Evolutionary conservation across 1,140 invertebrate species (phyloP), one percentile per base, ranked within the genome.

Genomic region (Neuroterus valhalla): DNA sequence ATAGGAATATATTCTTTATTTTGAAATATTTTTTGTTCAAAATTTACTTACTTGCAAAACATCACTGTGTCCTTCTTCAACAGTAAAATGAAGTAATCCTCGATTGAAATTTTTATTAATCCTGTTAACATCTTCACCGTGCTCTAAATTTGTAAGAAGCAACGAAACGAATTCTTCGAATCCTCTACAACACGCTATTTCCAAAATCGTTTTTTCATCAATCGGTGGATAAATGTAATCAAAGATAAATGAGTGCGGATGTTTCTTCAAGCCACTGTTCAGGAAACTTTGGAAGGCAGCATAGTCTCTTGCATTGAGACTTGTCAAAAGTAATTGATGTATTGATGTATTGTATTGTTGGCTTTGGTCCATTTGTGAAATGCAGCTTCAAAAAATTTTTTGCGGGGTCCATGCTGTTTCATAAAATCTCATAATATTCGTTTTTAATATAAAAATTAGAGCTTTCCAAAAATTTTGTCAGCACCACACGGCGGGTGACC

Each of bases 31-130:
- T 38, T 1, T 38, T 8, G 10, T 38, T 38, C 31, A 8, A 1
- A 38, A 38, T 38, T 1, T 38, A 8, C 31, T 10, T 8, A 85
- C 80, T 26, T 83, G 77, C 4, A 96, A 72, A 10, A 92, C 92
- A 5, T 90, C 84, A 2, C 87, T 82, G 81, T 94, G 91, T 43
- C 91, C 90, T 1, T 87, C 90, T 81, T 94, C 91, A 1, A 91
- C 90, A 1, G 93, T 93, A 72, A 93, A 94, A 86, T 94, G 94
- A 46, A 96, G 89, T 0, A 94, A 93, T 2, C 91, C 91, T 76
- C 92, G 92, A 43, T 92, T 91, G 3, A 92, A 89, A 1, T 91
- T 91, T 79, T 91, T 91, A 84, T 93, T 93, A 6, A 93, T 85
- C 81, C 86, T 91, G 81, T 95, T 95, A 0, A 93, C 91, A 87